Conservation (phyloP, 2,113 vertebrate genomes). For the Lepus americanus region DNA sequence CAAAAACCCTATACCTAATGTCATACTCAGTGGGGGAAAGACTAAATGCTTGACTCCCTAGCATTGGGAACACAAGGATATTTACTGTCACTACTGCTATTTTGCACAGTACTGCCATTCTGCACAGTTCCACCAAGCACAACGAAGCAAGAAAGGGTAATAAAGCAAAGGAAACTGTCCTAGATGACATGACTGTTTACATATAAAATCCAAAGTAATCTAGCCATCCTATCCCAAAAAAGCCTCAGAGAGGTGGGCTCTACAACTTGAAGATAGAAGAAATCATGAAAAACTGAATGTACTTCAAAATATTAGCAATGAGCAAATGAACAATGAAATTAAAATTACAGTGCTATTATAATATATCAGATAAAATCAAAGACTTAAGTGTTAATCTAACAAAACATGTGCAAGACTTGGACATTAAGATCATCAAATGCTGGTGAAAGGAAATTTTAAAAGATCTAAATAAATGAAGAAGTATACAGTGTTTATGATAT, state of each 20-base stretch:
- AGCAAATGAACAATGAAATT: not conserved
- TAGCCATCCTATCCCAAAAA: not conserved
- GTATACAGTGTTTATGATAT: not conserved
- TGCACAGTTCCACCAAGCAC: not conserved
- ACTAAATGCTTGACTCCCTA: not conserved
- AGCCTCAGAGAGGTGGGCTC: not conserved
- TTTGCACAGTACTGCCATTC: not conserved
- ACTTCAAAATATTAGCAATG: not conserved
- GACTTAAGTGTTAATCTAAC: not conserved
- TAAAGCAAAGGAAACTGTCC: not conserved
- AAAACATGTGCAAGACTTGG: not conserved
- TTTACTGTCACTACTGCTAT: not conserved
- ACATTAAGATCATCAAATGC: not conserved
- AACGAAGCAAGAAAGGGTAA: not conserved
- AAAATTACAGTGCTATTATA: not conserved
- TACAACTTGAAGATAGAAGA: not conserved
- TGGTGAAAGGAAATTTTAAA: not conserved
- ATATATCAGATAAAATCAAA: constrained; percentile 38
- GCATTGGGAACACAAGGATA: not conserved
- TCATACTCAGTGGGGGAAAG: not conserved
- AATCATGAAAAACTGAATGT: not conserved
- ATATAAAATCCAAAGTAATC: not conserved
- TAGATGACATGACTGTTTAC: not conserved
- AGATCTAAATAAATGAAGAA: not conserved
- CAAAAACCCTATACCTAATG: not conserved